Evolutionary conservation across 2,113 vertebrate genomes (phyloP), one percentile per base, ranked within the genome.

Genomic region (Dicerorhinus sumatrensis): DNA sequence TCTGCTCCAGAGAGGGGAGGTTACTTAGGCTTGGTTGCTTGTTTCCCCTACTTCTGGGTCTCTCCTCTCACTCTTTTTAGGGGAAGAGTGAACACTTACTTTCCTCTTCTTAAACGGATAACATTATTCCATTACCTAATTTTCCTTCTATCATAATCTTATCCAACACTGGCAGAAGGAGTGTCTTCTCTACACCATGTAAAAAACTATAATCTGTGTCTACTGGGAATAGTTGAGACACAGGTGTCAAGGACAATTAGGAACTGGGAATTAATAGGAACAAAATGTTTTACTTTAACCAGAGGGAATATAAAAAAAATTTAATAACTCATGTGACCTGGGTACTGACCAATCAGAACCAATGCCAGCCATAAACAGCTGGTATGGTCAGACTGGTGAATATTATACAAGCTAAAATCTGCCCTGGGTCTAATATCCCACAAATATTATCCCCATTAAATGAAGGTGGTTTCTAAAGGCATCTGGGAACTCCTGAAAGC

Each of bases 281-380:
- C 3, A 88, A 95, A 95, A 80, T 94, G 20, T 39, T 91, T 77
- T 84, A 7, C 39, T 93, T 95, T 96, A 91, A 67, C 81, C 39
- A 73, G 17, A 88, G 54, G 13, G n/a, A 16, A n/a, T 81, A 80
- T 65, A 39, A 91, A 85, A 85, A 80, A 70, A 4, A 25, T 58
- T 87, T 51, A 95, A 13, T 46, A 92, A 58, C 1, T 65, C 33
- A 42, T 85, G 13, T 69, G 31, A 86, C n/a, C 58, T 89, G 14
- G 48, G 48, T 54, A 77, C 73, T 93, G 27, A 48, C 29, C 5
- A 56, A 9, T 73, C 60, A 76, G 63, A 91, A 95, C 2, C 1
- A 88, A 70, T 46, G 16, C 54, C 54, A 76, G 46, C 21, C 80
- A 79, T 39, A 54, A 89, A 48, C 8, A 90, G 16, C 5, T 72